Percentiles rank a stretch among this genome's conserved stretches.
These are phyloP conservation scores for Aphrocallistes beatrix DNA, from an alignment of 37 sponge, comb jelly and placozoan genomes.

Conservation along the genomic window DNA sequence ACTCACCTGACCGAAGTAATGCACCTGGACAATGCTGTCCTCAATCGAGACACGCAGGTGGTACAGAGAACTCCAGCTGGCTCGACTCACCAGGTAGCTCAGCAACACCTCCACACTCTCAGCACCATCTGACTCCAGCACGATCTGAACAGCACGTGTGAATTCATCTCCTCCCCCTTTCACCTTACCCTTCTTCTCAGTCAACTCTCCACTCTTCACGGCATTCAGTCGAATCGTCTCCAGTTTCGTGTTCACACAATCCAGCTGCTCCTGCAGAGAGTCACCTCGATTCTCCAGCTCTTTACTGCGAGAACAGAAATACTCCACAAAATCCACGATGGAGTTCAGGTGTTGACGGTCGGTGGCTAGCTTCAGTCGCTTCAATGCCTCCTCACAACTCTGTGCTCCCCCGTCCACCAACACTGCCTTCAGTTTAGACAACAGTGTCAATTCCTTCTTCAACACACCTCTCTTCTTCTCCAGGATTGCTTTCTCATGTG, in stretches of 20 bases:
- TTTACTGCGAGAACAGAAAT: not conserved
- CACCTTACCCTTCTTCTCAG: not conserved
- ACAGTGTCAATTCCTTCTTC: not conserved
- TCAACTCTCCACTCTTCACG: not conserved
- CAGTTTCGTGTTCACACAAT: not conserved
- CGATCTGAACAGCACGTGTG: slow-evolving; percentile 7
- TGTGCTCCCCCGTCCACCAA: not conserved
- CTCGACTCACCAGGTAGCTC: slow-evolving; percentile 32
- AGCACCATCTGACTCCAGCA: slow-evolving; percentile 27
- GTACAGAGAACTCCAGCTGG: slow-evolving; percentile 43
- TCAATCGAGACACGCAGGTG: slow-evolving; percentile 28
- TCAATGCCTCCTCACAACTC: not conserved
- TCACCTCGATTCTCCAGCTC: not conserved
- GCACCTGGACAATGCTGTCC: slow-evolving; percentile 34
- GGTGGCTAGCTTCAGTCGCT: not conserved
- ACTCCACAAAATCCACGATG: slow-evolving; percentile 6
- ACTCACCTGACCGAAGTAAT: slow-evolving; percentile 37
- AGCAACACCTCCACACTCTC: slow-evolving; percentile 32
- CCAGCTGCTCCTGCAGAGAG: not conserved
- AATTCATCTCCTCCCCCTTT: not conserved
- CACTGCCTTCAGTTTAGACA: not conserved
- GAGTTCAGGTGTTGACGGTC: not conserved
- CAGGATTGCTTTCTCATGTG: not conserved
- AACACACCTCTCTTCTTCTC: not conserved
- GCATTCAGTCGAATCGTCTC: not conserved